Conservation (phyloP, 2,113 vertebrate species). For the Hippocampus comes region DNA sequence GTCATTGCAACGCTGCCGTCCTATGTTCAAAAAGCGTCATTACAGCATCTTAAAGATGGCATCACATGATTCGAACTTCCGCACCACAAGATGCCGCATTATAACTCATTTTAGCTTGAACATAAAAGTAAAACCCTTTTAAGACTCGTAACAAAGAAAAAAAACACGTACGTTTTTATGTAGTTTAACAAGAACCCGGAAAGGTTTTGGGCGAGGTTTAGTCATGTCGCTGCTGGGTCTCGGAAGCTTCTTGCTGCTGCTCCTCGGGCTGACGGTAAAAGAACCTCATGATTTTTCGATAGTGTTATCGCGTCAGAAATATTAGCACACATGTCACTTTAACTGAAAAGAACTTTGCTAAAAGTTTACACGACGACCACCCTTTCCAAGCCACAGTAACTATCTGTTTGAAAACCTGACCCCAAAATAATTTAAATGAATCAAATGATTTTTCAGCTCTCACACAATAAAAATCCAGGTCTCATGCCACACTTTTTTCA, state of each 20-base stretch:
- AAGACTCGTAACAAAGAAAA: too few relatives aligned
- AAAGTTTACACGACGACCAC: not conserved
- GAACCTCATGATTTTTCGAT: slow-evolving; percentile 4
- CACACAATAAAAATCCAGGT: too few relatives aligned
- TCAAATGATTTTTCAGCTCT: too few relatives aligned
- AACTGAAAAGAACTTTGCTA: not conserved
- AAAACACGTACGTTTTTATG: not conserved
- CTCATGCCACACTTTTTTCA: too few relatives aligned
- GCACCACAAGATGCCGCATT: slow-evolving; percentile 14
- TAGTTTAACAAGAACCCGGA: not conserved
- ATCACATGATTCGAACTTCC: slow-evolving; percentile 62
- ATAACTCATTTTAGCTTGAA: not conserved
- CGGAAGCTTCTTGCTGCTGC: slow-evolving; percentile 15
- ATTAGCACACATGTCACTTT: not conserved
- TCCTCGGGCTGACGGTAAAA: slow-evolving; percentile 47
- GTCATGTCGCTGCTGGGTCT: slow-evolving; percentile 32
- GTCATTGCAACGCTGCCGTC: slow-evolving; percentile 11
- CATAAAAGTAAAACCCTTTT: not conserved
- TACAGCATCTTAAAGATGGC: not conserved
- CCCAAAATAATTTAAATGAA: too few relatives aligned
- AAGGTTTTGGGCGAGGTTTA: not conserved
- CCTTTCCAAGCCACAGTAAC: not conserved
- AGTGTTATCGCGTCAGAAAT: not conserved
- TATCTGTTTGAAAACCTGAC: too few relatives aligned
- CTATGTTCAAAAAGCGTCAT: not conserved